Evolutionary conservation across 2,797 vertebrate species (phyloP).

Genomic region (Phrynocephalus forsythii): DNA sequence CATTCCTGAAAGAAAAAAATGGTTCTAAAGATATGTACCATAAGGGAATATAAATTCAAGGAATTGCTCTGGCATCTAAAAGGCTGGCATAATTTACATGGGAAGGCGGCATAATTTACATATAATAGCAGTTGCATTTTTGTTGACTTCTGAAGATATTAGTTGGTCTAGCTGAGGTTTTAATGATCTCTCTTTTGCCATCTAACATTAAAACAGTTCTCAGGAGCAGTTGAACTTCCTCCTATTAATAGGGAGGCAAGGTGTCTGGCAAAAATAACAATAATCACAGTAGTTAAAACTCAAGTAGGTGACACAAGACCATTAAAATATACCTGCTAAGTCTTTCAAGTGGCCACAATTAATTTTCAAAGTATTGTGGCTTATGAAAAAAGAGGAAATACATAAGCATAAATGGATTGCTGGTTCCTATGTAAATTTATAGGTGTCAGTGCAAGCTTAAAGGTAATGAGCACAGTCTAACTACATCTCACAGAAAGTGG

Average conservation of each 20-base stretch:
- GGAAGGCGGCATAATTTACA: neutral
- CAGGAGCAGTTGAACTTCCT: neutral
- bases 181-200: neutral
- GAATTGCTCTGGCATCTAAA: neutral
- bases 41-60: neutral
- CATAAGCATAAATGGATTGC: too few species aligned
- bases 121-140: neutral
- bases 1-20: neutral
- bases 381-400: too few species aligned
- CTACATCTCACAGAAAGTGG: neutral
- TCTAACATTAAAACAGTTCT: neutral
- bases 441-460: too few species aligned
- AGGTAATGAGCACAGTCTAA: too few species aligned
- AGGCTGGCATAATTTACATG: neutral
- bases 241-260: neutral
- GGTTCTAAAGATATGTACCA: neutral
- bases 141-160: neutral
- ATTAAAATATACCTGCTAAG: neutral
- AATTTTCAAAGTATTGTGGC: neutral
- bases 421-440: too few species aligned
- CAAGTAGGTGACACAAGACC: neutral
- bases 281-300: neutral
- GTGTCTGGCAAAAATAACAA: neutral
- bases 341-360: neutral
- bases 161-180: neutral